phyloP scores from a whole-genome alignment of 2,888 invertebrate species.

The Hartigia nigra region DNA sequence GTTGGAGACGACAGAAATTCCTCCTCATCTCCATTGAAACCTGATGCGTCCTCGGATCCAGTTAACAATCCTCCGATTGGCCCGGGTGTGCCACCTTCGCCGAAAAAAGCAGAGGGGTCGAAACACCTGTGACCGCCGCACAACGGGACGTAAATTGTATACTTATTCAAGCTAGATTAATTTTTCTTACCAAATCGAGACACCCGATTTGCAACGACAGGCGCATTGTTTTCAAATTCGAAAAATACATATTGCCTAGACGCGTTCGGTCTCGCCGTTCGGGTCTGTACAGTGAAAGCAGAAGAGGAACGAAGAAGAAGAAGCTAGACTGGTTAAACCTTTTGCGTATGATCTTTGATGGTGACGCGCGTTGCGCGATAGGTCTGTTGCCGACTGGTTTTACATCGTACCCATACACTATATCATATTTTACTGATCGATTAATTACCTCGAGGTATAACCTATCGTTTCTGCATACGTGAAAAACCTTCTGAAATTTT shows the following conservation, averaged over 20 bases:
- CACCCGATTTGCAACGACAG: background rate
- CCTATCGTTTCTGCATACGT: background rate
- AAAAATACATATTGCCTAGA: background rate
- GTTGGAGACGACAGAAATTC: constrained; percentile 29
- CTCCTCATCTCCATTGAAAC: constrained; percentile 34
- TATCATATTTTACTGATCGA: background rate
- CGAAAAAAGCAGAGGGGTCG: constrained; percentile 61
- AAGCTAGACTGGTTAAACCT: background rate
- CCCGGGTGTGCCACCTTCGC: constrained; percentile 47
- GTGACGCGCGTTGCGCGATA: background rate
- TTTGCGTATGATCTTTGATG: background rate
- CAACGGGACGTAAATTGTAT: constrained; percentile 27
- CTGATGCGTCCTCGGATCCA: constrained; percentile 37
- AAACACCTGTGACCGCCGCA: constrained; percentile 58
- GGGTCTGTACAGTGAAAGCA: background rate
- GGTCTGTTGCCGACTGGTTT: background rate
- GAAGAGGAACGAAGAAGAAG: background rate
- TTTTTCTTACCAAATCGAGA: background rate
- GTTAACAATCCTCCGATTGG: constrained; percentile 42
- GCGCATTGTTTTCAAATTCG: background rate
- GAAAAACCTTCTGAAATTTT: background rate
- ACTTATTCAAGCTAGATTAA: background rate
- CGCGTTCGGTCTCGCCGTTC: background rate
- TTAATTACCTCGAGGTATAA: background rate
- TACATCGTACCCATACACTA: background rate